Conservation (phyloP, 2,797 vertebrate species). For the Numenius phaeopus region DNA sequence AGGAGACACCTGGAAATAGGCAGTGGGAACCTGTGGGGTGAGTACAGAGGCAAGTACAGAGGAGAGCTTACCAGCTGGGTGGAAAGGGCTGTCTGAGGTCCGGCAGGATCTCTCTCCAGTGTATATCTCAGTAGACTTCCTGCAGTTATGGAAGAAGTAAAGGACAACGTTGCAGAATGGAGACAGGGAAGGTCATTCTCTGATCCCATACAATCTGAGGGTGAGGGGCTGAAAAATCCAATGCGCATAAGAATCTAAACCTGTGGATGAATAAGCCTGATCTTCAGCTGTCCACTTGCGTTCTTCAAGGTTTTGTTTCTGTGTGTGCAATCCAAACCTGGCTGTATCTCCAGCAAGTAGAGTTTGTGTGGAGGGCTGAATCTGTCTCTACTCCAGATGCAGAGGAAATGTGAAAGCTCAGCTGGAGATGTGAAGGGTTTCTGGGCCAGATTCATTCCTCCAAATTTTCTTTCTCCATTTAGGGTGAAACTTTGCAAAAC, state of each 20-base stretch:
- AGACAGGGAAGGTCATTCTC: neutral
- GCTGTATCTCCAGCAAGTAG: neutral
- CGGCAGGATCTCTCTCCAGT: neutral
- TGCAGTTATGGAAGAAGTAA: neutral
- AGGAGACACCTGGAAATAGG: neutral
- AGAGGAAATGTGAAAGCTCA: neutral
- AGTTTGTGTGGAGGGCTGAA: neutral
- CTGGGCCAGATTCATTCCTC: neutral
- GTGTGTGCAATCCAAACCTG: neutral
- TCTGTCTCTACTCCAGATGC: neutral
- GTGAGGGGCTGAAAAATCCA: neutral
- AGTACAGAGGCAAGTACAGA: neutral
- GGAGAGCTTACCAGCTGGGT: neutral
- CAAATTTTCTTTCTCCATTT: neutral
- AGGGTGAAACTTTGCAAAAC: neutral
- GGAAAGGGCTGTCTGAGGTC: neutral
- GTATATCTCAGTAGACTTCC: neutral
- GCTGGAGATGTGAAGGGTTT: neutral
- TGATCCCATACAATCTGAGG: neutral
- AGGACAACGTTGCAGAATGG: neutral
- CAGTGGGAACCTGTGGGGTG: neutral
- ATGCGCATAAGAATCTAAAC: neutral
- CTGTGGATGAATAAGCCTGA: neutral
- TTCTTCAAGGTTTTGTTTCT: neutral
- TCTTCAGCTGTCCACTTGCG: neutral